Conservation (phyloP, 2,113 vertebrate species). For the Ailurus styani region DNA sequence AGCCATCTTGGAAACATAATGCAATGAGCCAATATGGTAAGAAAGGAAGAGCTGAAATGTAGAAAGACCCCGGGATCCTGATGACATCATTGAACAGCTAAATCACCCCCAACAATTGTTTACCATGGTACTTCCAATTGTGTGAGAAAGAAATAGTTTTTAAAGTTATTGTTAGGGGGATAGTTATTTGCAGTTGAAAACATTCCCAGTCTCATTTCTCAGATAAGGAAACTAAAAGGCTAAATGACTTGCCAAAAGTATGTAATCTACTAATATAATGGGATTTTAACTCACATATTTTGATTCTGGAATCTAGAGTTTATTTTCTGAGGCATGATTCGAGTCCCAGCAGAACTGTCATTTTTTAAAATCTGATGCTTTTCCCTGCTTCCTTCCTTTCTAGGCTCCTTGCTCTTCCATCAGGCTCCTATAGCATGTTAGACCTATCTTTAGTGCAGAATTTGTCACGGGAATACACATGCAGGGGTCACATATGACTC, state of each 20-base stretch:
- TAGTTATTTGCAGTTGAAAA: not conserved
- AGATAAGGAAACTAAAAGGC: not conserved
- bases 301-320: not conserved
- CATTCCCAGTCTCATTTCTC: not conserved
- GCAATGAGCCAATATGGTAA: not conserved
- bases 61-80: not conserved
- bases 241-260: not conserved
- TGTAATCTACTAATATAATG: not conserved
- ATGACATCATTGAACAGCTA: not conserved
- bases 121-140: not conserved
- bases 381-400: not conserved
- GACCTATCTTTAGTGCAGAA: not conserved
- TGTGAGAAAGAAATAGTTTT: conserved; percentile 1
- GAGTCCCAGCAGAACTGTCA: not conserved
- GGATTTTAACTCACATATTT: not conserved
- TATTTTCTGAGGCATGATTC: not conserved
- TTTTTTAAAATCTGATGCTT: not conserved
- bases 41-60: not conserved
- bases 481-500: not conserved
- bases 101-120: not conserved
- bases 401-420: not conserved
- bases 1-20: not conserved
- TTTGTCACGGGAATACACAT: not conserved
- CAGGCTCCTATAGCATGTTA: not conserved
- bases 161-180: not conserved